Conservation (phyloP, 2,797 vertebrate species). For the Hypotaenidia okinawae region DNA sequence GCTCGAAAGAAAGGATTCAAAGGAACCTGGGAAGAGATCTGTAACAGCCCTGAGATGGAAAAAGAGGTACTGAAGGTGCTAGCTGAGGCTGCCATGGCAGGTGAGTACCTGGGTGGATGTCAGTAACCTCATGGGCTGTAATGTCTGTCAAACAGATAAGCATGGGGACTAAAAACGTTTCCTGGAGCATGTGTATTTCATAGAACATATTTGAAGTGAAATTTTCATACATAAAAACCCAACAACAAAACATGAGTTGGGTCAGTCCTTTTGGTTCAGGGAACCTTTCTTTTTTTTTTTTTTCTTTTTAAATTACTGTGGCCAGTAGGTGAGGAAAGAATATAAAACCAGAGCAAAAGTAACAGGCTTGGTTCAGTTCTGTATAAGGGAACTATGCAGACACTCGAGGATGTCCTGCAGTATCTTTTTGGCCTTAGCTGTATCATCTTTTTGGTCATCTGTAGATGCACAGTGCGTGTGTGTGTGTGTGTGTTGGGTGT, state of each 20-base stretch:
- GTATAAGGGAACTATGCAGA: too few species aligned
- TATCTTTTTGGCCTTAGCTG: not conserved
- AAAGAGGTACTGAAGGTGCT: slow-evolving; percentile 90
- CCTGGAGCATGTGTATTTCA: accelerated
- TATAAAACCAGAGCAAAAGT: not conserved
- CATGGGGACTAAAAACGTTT: not conserved
- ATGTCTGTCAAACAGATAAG: not conserved
- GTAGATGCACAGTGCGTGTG: accelerated
- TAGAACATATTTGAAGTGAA: not conserved
- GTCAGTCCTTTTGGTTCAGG: not conserved
- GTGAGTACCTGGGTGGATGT: slow-evolving; percentile 70
- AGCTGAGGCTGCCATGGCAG: slow-evolving; percentile 85
- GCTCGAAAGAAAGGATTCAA: slow-evolving; percentile 83
- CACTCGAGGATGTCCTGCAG: not conserved
- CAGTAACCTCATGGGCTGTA: not conserved
- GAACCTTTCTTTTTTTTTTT: not conserved
- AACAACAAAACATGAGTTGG: not conserved
- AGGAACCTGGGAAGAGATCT: slow-evolving; percentile 89
- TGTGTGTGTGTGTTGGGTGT: accelerated
- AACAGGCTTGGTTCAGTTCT: not conserved
- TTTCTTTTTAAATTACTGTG: not conserved
- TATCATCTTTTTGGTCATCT: not conserved
- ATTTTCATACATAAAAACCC: not conserved
- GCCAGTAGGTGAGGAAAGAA: not conserved
- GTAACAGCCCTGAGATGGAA: slow-evolving; percentile 87